Evolutionary conservation across 53 echinoderm and acorn worm genomes (phyloP), one percentile per base, ranked within the genome.

Genomic region (Actinopyga echinites): DNA sequence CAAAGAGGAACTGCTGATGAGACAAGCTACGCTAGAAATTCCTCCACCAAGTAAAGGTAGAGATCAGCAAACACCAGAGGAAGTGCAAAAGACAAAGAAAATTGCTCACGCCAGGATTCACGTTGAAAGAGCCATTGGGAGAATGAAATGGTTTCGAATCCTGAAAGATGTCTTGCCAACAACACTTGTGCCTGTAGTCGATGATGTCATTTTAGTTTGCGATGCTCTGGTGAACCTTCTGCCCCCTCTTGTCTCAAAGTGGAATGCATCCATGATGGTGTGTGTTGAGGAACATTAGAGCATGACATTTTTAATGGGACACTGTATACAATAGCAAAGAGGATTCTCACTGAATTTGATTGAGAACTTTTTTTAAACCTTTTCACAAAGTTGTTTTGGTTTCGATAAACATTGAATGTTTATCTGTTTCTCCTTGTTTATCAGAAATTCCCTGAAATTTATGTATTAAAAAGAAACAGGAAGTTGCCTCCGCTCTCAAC

Each of bases 101-200:
- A 65, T 87, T 1, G 87, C 91, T 0, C 84, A 91, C 68, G 75
- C 83, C 6, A 49, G 87, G 6, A 91, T 91, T 1, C 86, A 87
- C 33, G 86, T 91, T 34, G 91, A 86, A 44, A 44, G 81, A 13
- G 87, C 89, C 17, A 87, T 90, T 79, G 87, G 87, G 4, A 87
- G 90, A 35, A 67, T 90, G 57, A 92, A 92, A 44, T 56, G 62
- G 80, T 92, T 92, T 71, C 28, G 49, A 6, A 89, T 91, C 31
- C 34, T 89, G 25, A 82, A 80, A 30, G 57, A 83, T 30, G 77
- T 65, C 37, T 22, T 92, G 0, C 89, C 92, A 0, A 64, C 74
- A 24, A 65, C 79, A 0, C 42, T 91, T 1, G 69, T 87, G 1
- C 87, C 86, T 4, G 28, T 78, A 25, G 19, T 83, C 21, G 84